Base-by-base conservation (phyloP, 2,888 invertebrate species). In the Stenurella melanura region DNA sequence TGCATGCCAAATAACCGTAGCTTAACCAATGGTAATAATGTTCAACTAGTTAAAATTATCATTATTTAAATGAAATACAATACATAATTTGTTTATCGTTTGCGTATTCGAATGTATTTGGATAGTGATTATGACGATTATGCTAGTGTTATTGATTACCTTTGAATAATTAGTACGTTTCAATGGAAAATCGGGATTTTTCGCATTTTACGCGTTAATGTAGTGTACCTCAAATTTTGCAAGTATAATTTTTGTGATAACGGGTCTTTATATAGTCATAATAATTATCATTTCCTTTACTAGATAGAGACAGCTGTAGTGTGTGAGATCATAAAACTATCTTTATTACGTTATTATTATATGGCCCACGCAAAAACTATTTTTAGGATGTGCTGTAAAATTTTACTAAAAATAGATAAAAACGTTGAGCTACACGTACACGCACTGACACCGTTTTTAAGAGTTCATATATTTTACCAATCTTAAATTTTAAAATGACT, bases 231-330 rank as follows among this genome's bases (percentile, higher is more conserved):
- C 38, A 50, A 56, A 69, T 80, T 80, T 80, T 80, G 80, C 80
- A 80, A 80, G 77, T 80, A 77, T 78, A 80, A 80, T 80, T 80
- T 75, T 60, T 57, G 57, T 69, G 80, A 80, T 80, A 80, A 77
- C 74, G 38, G 34, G 50, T 4, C 21, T 26, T 50, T 69, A 50
- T 38, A 60, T 50, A 69, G 60, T 74, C 76, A 71, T 68, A 78
- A 76, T 64, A 34, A 74, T 79, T 70, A 67, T 77, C 61, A n/a
- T 77, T 75, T 63, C 74, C 70, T 73, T 73, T 67, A 58, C 26
- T 66, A 75, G 42, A 74, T 66, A 71, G 64, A 73, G 71, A 70
- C 64, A n/a, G 42, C 42, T 42, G 2, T 5, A 38, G 30, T 38
- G 80, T 38, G 50, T 72, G 71, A 70, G 63, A 72, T 72, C 71